Conservation (phyloP, 1,140 invertebrate genomes). For the Aphis gossypii region DNA sequence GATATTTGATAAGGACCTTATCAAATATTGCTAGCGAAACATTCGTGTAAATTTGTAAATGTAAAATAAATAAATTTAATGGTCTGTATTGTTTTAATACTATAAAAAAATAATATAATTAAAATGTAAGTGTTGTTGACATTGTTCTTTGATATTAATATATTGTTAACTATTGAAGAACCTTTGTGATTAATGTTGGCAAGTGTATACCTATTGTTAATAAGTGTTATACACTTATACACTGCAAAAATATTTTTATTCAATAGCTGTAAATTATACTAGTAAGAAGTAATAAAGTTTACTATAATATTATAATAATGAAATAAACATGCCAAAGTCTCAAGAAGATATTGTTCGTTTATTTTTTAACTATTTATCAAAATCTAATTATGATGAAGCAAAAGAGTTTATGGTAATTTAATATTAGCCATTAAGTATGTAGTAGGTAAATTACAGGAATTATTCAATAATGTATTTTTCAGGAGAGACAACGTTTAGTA, state of each 20-base stretch:
- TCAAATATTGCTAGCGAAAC: too few species aligned
- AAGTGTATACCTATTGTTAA: background rate
- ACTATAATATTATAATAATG: background rate
- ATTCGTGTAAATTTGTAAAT: too few species aligned
- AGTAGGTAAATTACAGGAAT: background rate
- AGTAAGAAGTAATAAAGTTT: background rate
- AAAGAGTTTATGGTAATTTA: constrained; percentile 52
- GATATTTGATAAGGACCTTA: too few species aligned
- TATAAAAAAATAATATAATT: too few species aligned
- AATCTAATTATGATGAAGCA: constrained; percentile 30
- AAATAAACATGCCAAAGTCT: constrained; percentile 1
- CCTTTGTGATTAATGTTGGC: background rate
- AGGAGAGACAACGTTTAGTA: constrained; percentile 33
- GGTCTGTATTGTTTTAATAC: too few species aligned
- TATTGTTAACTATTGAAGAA: too few species aligned
- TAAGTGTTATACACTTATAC: background rate
- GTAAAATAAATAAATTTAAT: too few species aligned
- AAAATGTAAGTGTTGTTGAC: too few species aligned
- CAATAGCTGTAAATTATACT: background rate
- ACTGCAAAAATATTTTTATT: background rate
- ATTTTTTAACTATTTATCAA: constrained; percentile 3
- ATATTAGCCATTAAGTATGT: background rate
- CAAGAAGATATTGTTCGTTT: constrained; percentile 38
- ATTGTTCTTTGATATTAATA: too few species aligned
- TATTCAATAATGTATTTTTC: background rate